Base-by-base conservation (phyloP, 1,140 invertebrate genomes). In the Trachelipus rathkii region DNA sequence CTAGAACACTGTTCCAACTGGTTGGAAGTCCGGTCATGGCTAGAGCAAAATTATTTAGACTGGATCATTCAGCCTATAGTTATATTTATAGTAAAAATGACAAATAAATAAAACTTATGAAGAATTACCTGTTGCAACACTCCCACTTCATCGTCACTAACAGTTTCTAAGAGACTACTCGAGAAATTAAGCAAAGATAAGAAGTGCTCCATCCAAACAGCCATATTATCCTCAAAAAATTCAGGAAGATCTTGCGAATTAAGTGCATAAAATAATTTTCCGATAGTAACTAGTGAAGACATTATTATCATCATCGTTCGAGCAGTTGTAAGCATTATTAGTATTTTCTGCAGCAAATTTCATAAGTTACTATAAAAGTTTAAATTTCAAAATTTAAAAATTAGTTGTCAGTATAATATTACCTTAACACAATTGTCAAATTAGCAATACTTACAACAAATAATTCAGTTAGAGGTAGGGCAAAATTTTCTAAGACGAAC, bases 201-300 rank as follows among this genome's bases (percentile, higher is more conserved):
- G 81, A 98, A 95, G 84, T 95, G 90, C 0, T 88, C 88, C 95
- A 99, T 97, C 97, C 97, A 99, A 13, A 88, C 88, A 71, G 88
- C 86, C 91, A 99, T 97, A 83, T 98, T 96, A 83, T 99, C 97
- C 86, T 99, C 96, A 87, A 99, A 99, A 87, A 95, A 97, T 87
- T 99, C 96, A 0, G 97, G 96, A 79, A 99, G 86, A 87, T 99
- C 97, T 89, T 92, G 79, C 0, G 81, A 95, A 86, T 98, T 99
- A 6, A 99, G 88, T 4, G 95, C 97, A 85, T 96, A 95, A 86
- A 98, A 99, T 24, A 99, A 93, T 87, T 99, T 97, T 79, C 92
- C 92, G n/a, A 97, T 92, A 2, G 97, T 87, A 23, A 93, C 89
- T 68, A 98, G 86, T 0, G 95, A 96, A 77, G 91, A 92, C 82